Evolutionary conservation across 2,113 vertebrate species (phyloP).

Genomic region (Phylloscopus trochiloides): DNA sequence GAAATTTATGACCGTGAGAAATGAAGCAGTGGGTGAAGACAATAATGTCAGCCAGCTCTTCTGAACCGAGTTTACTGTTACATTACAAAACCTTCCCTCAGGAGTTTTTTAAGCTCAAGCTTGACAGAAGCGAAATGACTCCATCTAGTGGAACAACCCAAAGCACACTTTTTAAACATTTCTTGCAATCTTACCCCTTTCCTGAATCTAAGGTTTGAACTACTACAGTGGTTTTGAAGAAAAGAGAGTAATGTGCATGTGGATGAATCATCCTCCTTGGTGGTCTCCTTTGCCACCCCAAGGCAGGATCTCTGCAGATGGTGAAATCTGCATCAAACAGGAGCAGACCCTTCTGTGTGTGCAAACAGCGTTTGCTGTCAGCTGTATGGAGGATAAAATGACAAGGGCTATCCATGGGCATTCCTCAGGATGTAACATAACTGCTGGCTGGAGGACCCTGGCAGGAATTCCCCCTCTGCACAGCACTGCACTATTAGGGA

Average conservation of each 20-base stretch:
- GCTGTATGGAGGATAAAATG: background rate
- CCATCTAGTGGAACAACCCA: slow-evolving; percentile 46
- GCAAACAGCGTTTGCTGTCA: background rate
- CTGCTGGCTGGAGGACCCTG: background rate
- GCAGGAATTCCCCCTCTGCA: background rate
- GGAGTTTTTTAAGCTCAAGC: background rate
- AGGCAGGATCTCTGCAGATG: background rate
- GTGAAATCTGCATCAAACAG: background rate
- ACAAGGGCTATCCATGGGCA: background rate
- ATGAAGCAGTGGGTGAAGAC: background rate
- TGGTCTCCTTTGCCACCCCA: background rate
- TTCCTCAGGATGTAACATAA: background rate
- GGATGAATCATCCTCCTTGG: background rate
- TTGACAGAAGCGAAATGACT: background rate
- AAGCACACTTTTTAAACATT: background rate
- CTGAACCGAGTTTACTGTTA: background rate
- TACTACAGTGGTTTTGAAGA: background rate
- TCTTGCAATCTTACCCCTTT: background rate
- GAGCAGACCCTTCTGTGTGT: background rate
- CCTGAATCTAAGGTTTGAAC: background rate
- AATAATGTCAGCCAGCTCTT: background rate
- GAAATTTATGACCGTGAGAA: background rate
- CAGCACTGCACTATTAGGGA: background rate
- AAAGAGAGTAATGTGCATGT: background rate
- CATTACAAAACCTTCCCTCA: background rate